Conservation (phyloP, 1,140 invertebrate species). For the Amphibalanus amphitrite region DNA sequence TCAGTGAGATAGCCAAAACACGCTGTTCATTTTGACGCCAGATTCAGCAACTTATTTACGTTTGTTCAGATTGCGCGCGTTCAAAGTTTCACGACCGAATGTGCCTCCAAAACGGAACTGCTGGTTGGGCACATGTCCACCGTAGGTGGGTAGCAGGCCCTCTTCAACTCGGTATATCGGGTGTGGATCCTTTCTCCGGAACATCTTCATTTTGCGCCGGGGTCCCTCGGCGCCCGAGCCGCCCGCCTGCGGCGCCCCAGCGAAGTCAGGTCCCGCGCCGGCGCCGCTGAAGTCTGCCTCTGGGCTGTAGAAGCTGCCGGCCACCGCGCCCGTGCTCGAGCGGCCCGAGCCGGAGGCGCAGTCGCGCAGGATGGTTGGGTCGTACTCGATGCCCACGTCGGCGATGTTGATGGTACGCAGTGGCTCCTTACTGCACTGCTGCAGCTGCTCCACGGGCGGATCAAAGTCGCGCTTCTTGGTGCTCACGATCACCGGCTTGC, state of each 20-base stretch:
- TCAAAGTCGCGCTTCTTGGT: background rate
- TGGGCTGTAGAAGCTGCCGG: too few relatives aligned
- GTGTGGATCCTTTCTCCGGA: conserved; percentile 22
- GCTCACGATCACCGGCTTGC: conserved; percentile 37
- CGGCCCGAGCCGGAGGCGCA: background rate
- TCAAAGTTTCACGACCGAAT: conserved; percentile 44
- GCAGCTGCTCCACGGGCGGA: background rate
- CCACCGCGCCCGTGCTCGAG: too few relatives aligned
- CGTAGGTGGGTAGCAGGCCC: conserved; percentile 50
- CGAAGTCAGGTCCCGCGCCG: too few relatives aligned
- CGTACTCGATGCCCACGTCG: conserved; percentile 25
- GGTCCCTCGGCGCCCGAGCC: too few relatives aligned
- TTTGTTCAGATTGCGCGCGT: too few relatives aligned
- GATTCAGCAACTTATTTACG: too few relatives aligned
- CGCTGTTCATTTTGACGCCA: too few relatives aligned
- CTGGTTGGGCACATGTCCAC: conserved; percentile 48
- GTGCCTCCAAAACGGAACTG: conserved; percentile 42
- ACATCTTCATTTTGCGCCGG: background rate
- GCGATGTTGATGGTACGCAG: background rate
- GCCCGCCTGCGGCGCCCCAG: too few relatives aligned
- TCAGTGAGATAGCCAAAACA: too few relatives aligned
- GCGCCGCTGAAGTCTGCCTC: too few relatives aligned
- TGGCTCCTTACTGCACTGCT: background rate
- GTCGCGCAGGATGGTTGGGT: conserved; percentile 29
- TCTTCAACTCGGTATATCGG: conserved; percentile 48